A percentile compares a stretch with the other conserved stretches of the same genome.
phyloP scores from a whole-genome alignment of 2,113 vertebrate species.

The Mobula birostris region DNA sequence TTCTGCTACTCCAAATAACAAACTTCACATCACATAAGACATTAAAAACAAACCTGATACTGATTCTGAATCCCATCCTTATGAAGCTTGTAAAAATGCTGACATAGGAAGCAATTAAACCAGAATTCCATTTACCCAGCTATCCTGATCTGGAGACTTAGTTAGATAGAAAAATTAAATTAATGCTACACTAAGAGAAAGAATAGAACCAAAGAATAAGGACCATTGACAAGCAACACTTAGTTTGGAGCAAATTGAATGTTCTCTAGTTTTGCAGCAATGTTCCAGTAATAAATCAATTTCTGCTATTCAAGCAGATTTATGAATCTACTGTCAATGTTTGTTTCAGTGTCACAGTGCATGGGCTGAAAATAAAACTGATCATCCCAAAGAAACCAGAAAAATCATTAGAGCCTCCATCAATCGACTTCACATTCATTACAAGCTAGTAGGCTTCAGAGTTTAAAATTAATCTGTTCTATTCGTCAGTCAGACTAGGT shows the following conservation, averaged over 20 bases:
- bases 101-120: not conserved
- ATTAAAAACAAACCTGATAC: too few relatives aligned
- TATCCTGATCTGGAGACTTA: not conserved
- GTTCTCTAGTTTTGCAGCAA: not conserved
- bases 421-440: not conserved
- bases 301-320: not conserved
- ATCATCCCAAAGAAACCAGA: not conserved
- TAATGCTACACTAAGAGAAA: not conserved
- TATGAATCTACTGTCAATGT: not conserved
- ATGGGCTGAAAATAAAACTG: not conserved
- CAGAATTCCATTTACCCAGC: not conserved
- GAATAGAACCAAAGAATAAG: not conserved
- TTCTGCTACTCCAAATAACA: too few relatives aligned
- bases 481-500: not conserved
- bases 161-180: not conserved
- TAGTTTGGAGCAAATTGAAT: not conserved
- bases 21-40: too few relatives aligned
- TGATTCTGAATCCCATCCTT: not conserved
- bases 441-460: not conserved
- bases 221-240: not conserved
- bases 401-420: not conserved
- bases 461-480: not conserved
- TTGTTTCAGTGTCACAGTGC: not conserved
- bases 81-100: not conserved
- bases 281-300: not conserved